Evolutionary conservation across 2,797 vertebrate species (phyloP).

Genomic region (Chiroxiphia lanceolata): DNA sequence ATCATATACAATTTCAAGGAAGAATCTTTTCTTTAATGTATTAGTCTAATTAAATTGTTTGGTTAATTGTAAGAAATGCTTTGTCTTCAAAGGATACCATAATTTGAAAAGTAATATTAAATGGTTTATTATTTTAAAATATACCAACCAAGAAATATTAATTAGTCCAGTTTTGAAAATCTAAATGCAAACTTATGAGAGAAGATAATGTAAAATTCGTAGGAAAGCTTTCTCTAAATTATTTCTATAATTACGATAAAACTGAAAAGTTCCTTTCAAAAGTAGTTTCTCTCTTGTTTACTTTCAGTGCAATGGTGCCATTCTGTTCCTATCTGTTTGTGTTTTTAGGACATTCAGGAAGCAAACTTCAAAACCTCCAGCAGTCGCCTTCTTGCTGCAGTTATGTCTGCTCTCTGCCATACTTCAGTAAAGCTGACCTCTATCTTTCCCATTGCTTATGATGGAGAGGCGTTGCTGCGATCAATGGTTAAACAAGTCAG

Average conservation of each 20-base stretch:
- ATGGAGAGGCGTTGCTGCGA: conserved; percentile 92
- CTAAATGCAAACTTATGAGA: not conserved
- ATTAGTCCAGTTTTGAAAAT: not conserved
- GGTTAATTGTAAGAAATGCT: not conserved
- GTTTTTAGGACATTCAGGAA: conserved; percentile 92
- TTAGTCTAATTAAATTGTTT: not conserved
- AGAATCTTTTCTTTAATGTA: not conserved
- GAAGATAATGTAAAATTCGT: not conserved
- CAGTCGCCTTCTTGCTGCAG: conserved; percentile 93
- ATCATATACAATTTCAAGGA: not conserved
- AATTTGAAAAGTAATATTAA: not conserved
- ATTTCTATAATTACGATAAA: not conserved
- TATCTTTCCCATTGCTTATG: conserved; percentile 95
- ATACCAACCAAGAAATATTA: not conserved
- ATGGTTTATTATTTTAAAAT: not conserved
- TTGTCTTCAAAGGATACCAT: not conserved
- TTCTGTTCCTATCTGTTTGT: not conserved
- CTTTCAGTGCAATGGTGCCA: accelerated
- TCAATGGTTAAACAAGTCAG: conserved; percentile 97
- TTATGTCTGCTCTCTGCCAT: conserved; percentile 98
- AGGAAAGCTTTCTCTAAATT: not conserved
- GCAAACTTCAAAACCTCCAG: conserved; percentile 98
- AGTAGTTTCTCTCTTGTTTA: not conserved
- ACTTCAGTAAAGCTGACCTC: conserved; percentile 96
- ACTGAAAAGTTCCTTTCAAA: not conserved